Conservation (phyloP, 2,888 invertebrate genomes). For the Platypus cylindrus region DNA sequence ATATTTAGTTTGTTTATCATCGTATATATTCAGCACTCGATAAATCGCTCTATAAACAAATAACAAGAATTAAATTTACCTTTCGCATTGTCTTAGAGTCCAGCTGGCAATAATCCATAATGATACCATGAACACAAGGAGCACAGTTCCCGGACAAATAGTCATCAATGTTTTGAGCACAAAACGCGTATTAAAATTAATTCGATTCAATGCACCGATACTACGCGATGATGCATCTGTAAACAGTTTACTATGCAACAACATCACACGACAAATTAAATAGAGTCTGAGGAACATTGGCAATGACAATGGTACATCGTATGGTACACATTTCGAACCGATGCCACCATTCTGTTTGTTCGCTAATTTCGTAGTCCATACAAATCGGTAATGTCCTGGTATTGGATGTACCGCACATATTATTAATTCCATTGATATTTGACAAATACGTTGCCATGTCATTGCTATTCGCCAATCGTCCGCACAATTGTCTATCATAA, state of each 20-base stretch:
- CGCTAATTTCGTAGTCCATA: constrained; percentile 91
- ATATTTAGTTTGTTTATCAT: too few species aligned
- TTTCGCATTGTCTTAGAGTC: constrained; percentile 97
- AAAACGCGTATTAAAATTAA: constrained; percentile 96
- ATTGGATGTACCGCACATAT: constrained; percentile 98
- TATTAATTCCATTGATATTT: constrained; percentile 81
- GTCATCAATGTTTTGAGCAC: constrained; percentile 92
- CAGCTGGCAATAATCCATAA: constrained; percentile 99
- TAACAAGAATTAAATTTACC: constrained; percentile 48
- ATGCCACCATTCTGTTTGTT: constrained; percentile 54
- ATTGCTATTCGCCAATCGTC: constrained; percentile 99
- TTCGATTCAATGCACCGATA: constrained; percentile 94
- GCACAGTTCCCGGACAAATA: constrained; percentile 95
- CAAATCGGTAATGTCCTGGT: constrained; percentile 91
- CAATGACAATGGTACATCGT: constrained; percentile 93
- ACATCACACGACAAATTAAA: constrained; percentile 98
- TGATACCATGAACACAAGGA: constrained; percentile 98
- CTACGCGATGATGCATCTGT: constrained; percentile 98
- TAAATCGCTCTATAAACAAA: too few species aligned
- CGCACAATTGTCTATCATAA: constrained; percentile 99
- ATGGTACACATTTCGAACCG: constrained; percentile 62
- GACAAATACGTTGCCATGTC: constrained; percentile 93
- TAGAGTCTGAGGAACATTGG: constrained; percentile 99
- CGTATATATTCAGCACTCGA: too few species aligned
- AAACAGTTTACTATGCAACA: constrained; percentile 98